Conservation (phyloP, 53 echinoderm and acorn worm species). For the Arbacia lixula region DNA sequence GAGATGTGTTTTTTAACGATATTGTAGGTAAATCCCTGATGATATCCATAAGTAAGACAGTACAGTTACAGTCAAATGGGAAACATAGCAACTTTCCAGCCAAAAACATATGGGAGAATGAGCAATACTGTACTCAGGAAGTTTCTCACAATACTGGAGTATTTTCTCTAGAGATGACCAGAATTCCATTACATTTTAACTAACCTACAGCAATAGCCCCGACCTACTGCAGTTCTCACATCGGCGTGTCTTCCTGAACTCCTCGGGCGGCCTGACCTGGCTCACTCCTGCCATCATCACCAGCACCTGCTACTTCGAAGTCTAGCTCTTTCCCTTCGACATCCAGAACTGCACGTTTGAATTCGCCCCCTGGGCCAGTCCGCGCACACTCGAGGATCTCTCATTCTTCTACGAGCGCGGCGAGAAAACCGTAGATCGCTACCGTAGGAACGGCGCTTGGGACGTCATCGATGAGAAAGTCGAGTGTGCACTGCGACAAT, state of each 20-base stretch:
- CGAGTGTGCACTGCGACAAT: constrained; percentile 9
- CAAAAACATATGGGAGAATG: too few relatives aligned
- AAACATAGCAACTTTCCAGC: too few relatives aligned
- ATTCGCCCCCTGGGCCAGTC: constrained; percentile 58
- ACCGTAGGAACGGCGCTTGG: constrained; percentile 58
- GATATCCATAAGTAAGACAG: too few relatives aligned
- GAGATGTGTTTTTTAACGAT: neutral
- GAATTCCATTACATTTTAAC: neutral
- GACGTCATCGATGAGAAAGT: constrained; percentile 9
- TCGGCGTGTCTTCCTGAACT: neutral
- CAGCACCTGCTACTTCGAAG: constrained; percentile 64
- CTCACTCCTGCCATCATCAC: constrained; percentile 63
- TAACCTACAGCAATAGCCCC: neutral
- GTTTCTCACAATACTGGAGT: too few relatives aligned
- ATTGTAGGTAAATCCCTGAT: too few relatives aligned
- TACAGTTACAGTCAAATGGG: too few relatives aligned
- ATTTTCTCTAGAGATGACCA: neutral
- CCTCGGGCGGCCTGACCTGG: constrained; percentile 58
- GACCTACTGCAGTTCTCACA: neutral
- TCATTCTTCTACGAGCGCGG: constrained; percentile 27
- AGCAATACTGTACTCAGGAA: too few relatives aligned
- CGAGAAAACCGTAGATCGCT: constrained; percentile 8
- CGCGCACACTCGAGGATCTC: constrained; percentile 5
- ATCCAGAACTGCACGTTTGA: constrained; percentile 62
- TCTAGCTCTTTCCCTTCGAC: constrained; percentile 75